Conservation (phyloP, 1,140 invertebrate species). For the Brachionus calyciflorus region DNA sequence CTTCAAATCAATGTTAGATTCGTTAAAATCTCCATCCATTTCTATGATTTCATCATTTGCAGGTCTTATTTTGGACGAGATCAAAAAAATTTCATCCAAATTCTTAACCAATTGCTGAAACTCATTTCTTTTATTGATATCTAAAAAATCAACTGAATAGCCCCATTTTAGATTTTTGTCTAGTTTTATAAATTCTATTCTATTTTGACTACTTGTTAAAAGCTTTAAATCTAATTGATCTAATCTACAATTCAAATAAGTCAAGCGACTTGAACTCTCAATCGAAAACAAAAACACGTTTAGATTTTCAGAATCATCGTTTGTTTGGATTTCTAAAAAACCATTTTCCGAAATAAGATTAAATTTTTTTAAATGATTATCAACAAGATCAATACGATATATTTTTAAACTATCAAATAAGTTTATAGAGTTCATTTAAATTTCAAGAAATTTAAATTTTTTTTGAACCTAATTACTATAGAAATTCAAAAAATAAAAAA, state of each 20-base stretch:
- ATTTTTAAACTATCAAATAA: neutral
- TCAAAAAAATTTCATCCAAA: neutral
- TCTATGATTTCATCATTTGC: neutral
- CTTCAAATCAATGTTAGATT: neutral
- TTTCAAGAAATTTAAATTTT: conserved; percentile 1
- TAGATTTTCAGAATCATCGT: neutral
- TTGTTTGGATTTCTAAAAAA: neutral
- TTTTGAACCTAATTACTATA: no score
- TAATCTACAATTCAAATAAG: neutral
- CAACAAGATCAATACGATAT: neutral
- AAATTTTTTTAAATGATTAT: neutral
- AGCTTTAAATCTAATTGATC: neutral
- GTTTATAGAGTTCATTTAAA: neutral
- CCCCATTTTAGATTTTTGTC: neutral
- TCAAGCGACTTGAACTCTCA: neutral
- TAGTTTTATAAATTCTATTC: neutral
- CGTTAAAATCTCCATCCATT: neutral
- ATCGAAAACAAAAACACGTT: neutral
- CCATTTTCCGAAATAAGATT: neutral
- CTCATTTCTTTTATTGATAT: neutral
- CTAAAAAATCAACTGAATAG: neutral
- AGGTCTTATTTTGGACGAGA: neutral
- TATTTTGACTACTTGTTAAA: neutral
- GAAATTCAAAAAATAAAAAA: no score
- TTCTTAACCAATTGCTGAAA: neutral